Evolutionary conservation across 2,113 vertebrate genomes (phyloP).

Genomic region (Balaeniceps rex): DNA sequence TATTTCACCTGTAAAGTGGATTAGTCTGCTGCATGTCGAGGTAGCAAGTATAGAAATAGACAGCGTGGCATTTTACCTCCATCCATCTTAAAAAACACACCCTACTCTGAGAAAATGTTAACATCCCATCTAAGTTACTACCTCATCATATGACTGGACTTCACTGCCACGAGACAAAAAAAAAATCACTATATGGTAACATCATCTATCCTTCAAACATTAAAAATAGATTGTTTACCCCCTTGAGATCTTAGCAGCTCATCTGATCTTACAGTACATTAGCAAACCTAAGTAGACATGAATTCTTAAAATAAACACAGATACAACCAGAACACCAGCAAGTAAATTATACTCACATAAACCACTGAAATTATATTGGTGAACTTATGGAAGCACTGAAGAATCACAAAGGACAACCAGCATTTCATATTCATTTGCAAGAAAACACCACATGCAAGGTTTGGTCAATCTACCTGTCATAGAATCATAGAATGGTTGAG

Average conservation of each 20-base stretch:
- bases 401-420: neutral
- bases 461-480: neutral
- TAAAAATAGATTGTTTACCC: slow-evolving; percentile 50
- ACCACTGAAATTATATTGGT: neutral
- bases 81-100: neutral
- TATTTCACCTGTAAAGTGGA: neutral
- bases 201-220: slow-evolving; percentile 33
- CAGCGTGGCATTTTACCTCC: neutral
- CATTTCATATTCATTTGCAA: neutral
- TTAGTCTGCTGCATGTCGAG: neutral
- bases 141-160: neutral
- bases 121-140: neutral
- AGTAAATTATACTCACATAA: neutral
- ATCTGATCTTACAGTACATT: slow-evolving; percentile 46
- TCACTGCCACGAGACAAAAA: neutral
- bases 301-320: slow-evolving; percentile 45
- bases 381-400: neutral
- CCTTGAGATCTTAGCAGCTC: slow-evolving; percentile 34
- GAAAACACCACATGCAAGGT: neutral
- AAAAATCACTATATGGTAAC: neutral
- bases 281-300: slow-evolving; percentile 29
- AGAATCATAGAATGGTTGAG: neutral
- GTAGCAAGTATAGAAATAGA: neutral
- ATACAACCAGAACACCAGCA: slow-evolving; percentile 24
- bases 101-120: neutral